Conservation (phyloP, 1,140 invertebrate genomes). For the Anoplophora glabripennis region DNA sequence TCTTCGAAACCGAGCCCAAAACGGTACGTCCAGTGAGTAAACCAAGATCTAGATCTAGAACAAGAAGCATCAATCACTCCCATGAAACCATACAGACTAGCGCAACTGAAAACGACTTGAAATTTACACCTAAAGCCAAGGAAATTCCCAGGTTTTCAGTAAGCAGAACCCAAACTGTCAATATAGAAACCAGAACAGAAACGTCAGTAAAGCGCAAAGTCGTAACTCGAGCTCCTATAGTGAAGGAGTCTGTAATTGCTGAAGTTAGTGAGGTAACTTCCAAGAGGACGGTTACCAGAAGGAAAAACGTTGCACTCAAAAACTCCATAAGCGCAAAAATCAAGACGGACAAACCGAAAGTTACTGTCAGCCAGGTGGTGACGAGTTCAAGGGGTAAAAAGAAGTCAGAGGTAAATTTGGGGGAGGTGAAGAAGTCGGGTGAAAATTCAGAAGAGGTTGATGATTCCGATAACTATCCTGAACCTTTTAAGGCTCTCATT, state of each 20-base stretch:
- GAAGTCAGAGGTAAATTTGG: constrained; percentile 28
- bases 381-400: constrained; percentile 23
- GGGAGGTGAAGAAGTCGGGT: constrained; percentile 5
- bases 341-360: background rate
- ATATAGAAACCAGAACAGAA: constrained; percentile 17
- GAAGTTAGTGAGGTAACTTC: constrained; percentile 42
- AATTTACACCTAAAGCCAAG: constrained; percentile 18
- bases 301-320: constrained; percentile 22
- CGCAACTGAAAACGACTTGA: constrained; percentile 30
- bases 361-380: background rate
- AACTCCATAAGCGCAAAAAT: constrained; percentile 13
- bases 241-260: constrained; percentile 39
- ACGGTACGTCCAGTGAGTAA: constrained; percentile 10
- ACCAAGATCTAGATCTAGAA: constrained; percentile 12
- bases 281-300: constrained; percentile 34
- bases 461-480: constrained; percentile 46
- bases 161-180: background rate
- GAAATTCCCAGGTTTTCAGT: background rate
- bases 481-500: constrained; percentile 44
- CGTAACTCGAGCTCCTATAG: background rate
- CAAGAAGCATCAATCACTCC: background rate
- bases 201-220: constrained; percentile 11
- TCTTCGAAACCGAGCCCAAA: constrained; percentile 42
- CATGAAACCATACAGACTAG: constrained; percentile 20
- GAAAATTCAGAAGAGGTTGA: constrained; percentile 39